Evolutionary conservation across 2,888 invertebrate species (phyloP), one percentile per base, ranked within the genome.

Genomic region (Nipponacmea schrenckii): DNA sequence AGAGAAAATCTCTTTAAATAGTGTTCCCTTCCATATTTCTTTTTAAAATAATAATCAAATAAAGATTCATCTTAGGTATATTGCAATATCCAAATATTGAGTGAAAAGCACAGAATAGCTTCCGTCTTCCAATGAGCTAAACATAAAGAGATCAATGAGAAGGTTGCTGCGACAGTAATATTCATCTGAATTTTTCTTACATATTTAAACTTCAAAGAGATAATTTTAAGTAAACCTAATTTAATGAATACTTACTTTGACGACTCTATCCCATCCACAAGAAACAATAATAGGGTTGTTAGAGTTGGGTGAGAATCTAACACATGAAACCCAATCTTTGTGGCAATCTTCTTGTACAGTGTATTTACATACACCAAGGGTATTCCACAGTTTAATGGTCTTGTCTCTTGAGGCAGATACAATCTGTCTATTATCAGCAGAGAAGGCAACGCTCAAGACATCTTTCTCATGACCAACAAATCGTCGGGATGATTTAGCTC

Each of bases 381-480:
- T 99, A 90, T 99, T 99, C 99, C 99, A 99, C 90, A 99, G 91
- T 91, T 99, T 99, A 91, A 99, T 98, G 78, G 97, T 97, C 90
- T 96, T 97, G 92, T 99, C 99, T 70, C 98, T 94, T 64, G 98
- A 98, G 69, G 98, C 98, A 80, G 98, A 98, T 10, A 99, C 98
- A 89, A 99, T 99, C 91, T 99, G 99, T 90, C 99, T 94, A 90
- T 99, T 99, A 91, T 99, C 99, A 87, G 97, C 97, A 67, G 98
- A 98, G 92, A 99, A 99, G 26, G 98, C 99, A 83, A 99, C 99
- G 80, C 98, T 98, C 87, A 99, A 92, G 62, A 99, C 98, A 92
- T 99, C 98, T 94, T 98, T 98, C 87, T 96, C 97, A 92, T 99
- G 99, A 90, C 97, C 98, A 92, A 97, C 96, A 90, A 99, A 99